Conservation (phyloP, 2,888 invertebrate species). For the Pilophorus perplexus region DNA sequence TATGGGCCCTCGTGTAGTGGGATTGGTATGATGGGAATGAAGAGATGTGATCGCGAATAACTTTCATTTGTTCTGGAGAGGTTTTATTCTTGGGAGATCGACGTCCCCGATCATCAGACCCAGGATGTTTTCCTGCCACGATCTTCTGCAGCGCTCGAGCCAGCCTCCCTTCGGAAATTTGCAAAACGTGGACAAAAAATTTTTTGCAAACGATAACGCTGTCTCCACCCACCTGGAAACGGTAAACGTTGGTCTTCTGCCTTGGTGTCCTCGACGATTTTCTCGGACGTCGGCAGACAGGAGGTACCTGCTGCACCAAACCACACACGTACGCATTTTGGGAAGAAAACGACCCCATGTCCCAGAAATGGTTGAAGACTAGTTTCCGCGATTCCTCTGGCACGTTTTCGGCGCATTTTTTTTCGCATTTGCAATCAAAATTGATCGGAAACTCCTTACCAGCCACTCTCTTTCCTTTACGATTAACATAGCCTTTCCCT, state of each 20-base stretch:
- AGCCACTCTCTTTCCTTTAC: background rate
- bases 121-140: background rate
- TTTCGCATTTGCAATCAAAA: slow-evolving; percentile 5
- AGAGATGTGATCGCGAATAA: slow-evolving; percentile 18
- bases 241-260: background rate
- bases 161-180: slow-evolving; percentile 25
- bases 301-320: background rate
- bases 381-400: background rate
- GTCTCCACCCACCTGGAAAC: slow-evolving; percentile 3
- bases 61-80: background rate
- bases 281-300: background rate
- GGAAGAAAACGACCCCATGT: background rate
- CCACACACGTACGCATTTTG: slow-evolving; percentile 13
- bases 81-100: slow-evolving; percentile 19
- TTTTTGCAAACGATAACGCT: slow-evolving; percentile 19
- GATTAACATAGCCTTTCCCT: background rate
- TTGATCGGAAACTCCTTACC: background rate
- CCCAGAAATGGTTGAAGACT: background rate
- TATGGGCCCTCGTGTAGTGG: slow-evolving; percentile 44
- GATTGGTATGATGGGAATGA: slow-evolving; percentile 40
- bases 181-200: background rate
- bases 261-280: background rate
- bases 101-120: slow-evolving; percentile 10
- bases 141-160: background rate
- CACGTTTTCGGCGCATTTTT: slow-evolving; percentile 8